Percentiles rank a stretch among this genome's conserved stretches.
These are phyloP conservation scores for Graptemys geographica DNA, from an alignment of 2,797 vertebrate genomes.

Conservation along the genomic window DNA sequence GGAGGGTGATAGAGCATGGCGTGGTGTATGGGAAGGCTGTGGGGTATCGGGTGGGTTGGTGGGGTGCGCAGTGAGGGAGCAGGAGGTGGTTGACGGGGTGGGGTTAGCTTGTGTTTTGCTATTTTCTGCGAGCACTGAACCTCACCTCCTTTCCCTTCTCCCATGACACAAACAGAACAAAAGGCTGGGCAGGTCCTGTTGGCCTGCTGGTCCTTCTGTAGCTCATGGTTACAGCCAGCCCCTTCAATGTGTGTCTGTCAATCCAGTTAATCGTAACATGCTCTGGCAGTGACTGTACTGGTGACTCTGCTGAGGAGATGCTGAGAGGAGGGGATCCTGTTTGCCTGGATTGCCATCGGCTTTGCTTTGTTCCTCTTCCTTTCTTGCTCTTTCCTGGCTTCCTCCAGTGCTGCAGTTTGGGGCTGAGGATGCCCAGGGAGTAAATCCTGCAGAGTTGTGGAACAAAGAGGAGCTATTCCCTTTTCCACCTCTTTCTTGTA, in stretches of 20 bases:
- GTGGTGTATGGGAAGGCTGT: no score
- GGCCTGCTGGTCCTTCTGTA: constrained; percentile 13
- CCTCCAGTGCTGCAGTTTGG: constrained; percentile 8
- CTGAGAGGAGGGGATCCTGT: background rate
- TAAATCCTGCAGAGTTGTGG: background rate
- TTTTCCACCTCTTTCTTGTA: background rate
- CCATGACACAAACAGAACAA: constrained; percentile 39
- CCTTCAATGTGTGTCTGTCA: background rate
- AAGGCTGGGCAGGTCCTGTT: constrained; percentile 34
- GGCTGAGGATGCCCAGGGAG: constrained; percentile 32
- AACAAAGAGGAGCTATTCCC: background rate
- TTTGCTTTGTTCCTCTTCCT: constrained; percentile 1
- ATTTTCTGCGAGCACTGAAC: background rate
- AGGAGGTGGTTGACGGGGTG: background rate
- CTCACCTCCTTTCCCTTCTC: background rate
- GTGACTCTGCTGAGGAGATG: background rate
- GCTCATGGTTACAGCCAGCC: constrained; percentile 43
- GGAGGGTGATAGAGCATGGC: no score
- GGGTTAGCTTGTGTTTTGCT: background rate
- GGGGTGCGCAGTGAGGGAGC: background rate
- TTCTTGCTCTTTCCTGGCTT: background rate
- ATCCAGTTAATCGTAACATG: background rate
- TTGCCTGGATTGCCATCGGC: background rate
- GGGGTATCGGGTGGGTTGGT: background rate
- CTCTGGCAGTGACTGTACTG: background rate